Evolutionary conservation across 2,888 invertebrate species (phyloP).

Genomic region (Phrixothrix hirtus): DNA sequence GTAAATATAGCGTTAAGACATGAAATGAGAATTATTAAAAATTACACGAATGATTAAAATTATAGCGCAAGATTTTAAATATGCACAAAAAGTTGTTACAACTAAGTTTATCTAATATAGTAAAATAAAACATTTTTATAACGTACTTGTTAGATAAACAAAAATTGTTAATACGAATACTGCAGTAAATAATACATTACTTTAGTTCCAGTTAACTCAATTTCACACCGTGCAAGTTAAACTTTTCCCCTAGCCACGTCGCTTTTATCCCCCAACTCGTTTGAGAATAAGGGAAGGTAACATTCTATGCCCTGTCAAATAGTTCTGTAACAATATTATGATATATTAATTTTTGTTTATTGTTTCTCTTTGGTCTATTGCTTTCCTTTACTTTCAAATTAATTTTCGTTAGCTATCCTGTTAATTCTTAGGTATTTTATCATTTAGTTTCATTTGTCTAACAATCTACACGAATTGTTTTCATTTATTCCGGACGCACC

Average conservation of each 20-base stretch:
- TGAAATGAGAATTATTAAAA: too few relatives aligned
- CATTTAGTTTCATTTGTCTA: slow-evolving; percentile 10
- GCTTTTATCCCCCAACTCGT: slow-evolving; percentile 35
- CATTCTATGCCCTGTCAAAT: slow-evolving; percentile 34
- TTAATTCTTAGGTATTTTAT: neutral
- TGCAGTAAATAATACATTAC: slow-evolving; percentile 37
- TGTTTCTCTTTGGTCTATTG: slow-evolving; percentile 23
- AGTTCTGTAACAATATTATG: slow-evolving; percentile 37
- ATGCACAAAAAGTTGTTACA: slow-evolving; percentile 7
- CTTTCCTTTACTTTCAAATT: slow-evolving; percentile 17
- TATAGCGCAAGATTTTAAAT: neutral
- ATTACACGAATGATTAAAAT: too few relatives aligned
- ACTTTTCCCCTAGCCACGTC: slow-evolving; percentile 31
- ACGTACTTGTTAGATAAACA: too few relatives aligned
- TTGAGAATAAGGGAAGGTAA: slow-evolving; percentile 37
- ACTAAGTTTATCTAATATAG: slow-evolving; percentile 15
- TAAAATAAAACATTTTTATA: slow-evolving; percentile 16
- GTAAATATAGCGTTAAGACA: too few relatives aligned
- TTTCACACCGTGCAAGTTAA: slow-evolving; percentile 37
- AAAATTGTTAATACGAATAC: slow-evolving; percentile 33
- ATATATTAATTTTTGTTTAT: slow-evolving; percentile 36
- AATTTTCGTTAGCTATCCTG: neutral
- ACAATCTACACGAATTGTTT: slow-evolving; percentile 16
- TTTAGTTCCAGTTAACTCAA: slow-evolving; percentile 39
- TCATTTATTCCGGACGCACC: slow-evolving; percentile 16